Evolutionary conservation across 2,888 invertebrate genomes (phyloP), one percentile per base, ranked within the genome.

Genomic region (Ophion ellenae): DNA sequence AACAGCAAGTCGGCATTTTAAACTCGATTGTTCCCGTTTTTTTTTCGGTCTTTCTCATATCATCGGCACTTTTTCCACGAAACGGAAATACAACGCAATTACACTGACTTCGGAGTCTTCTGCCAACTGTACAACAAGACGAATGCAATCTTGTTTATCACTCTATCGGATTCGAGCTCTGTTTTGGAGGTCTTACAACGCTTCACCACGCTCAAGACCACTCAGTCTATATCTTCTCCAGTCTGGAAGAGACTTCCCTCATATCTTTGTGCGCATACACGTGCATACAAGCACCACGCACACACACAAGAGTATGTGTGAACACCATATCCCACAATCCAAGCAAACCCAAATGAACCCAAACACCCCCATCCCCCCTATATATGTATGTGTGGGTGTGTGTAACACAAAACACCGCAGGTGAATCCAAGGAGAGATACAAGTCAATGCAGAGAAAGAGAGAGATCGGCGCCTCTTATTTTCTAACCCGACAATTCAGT

Each of bases 401-500:
- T 63, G 32, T 79, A 17, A 47, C 20, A 69, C 32, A 59, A 45
- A 76, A 24, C 20, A 80, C 80, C 76, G 66, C 77, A 71, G 69
- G 81, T 83, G 57, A 74, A 81, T 78, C 47, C 40, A 10, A 36
- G 70, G 28, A 69, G 70, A 69, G 40, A 64, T 73, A 47, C 66
- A 61, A 28, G 75, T 69, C 36, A 59, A 53, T 20, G 24, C 28
- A 45, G 53, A 71, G 11, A 28, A 20, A 61, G 79, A 75, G 70
- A 73, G 57, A 82, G 77, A 79, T 57, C 40, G 79, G 61, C 20
- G 63, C 80, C 67, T 74, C 85, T 83, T 81, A 83, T 83, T 86
- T 63, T 79, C 70, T 63, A 83, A 76, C 71, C 79, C 81, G 83
- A 85, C 80, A 81, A 86, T 86, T 86, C 83, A 83, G 81, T 86